phyloP scores from a whole-genome alignment of 2,888 invertebrate genomes.

The Thereva unica region DNA sequence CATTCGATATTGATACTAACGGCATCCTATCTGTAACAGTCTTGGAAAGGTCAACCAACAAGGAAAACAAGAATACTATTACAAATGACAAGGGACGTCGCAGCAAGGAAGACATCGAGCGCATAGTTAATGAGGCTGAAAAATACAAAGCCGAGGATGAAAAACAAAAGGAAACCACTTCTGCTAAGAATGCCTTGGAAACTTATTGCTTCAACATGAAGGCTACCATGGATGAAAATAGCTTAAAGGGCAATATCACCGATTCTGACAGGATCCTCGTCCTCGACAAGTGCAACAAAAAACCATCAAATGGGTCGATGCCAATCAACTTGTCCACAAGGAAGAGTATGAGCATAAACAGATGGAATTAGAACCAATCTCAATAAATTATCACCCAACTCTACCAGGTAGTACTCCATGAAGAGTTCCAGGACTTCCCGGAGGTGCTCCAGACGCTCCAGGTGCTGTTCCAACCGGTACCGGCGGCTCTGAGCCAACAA shows the following conservation, averaged over 20 bases:
- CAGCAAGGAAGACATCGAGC: slow-evolving; percentile 91
- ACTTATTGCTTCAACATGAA: slow-evolving; percentile 97
- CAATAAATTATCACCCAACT: slow-evolving; percentile 93
- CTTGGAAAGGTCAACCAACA: slow-evolving; percentile 89
- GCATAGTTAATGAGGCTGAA: slow-evolving; percentile 94
- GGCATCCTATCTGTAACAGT: slow-evolving; percentile 97
- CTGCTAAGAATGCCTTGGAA: slow-evolving; percentile 85
- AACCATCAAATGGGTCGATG: slow-evolving; percentile 82
- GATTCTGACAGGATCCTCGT: slow-evolving; percentile 81
- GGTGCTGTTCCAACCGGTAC: slow-evolving; percentile 67
- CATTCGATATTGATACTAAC: slow-evolving; percentile 87
- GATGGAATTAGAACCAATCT: slow-evolving; percentile 89
- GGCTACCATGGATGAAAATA: slow-evolving; percentile 93
- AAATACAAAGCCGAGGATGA: slow-evolving; percentile 85
- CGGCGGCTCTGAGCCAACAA: slow-evolving; percentile 72
- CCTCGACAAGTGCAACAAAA: slow-evolving; percentile 86
- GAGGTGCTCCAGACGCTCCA: slow-evolving; percentile 60
- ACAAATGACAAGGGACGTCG: slow-evolving; percentile 92
- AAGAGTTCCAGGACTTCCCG: slow-evolving; percentile 61
- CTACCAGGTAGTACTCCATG: slow-evolving; percentile 75
- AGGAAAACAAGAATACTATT: slow-evolving; percentile 89
- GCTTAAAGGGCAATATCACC: slow-evolving; percentile 87
- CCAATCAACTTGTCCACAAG: slow-evolving; percentile 87
- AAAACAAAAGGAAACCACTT: slow-evolving; percentile 81
- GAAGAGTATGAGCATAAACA: slow-evolving; percentile 94